These are phyloP conservation scores for Stenodema calcarata DNA, from an alignment of 2,888 invertebrate genomes.

Conservation along the genomic window DNA sequence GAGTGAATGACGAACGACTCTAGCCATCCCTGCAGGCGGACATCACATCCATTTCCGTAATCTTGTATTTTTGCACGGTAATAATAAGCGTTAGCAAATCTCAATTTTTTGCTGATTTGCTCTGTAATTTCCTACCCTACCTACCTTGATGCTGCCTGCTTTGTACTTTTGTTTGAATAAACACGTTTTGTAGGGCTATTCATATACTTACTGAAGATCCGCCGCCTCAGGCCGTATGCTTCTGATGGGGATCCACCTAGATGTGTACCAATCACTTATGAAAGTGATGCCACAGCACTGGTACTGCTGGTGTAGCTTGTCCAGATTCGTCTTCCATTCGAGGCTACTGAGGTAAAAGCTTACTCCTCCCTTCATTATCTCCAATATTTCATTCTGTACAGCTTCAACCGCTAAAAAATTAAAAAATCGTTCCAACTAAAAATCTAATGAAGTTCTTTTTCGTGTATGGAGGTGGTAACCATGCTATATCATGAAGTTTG, in stretches of 20 bases:
- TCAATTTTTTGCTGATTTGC: no score
- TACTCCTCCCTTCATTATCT: slow-evolving; percentile 17
- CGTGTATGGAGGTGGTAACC: no score
- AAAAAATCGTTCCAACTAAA: neutral
- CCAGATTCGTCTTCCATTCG: slow-evolving; percentile 27
- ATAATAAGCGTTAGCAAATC: no score
- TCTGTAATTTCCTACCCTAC: no score
- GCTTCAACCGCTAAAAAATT: neutral
- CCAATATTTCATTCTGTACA: neutral
- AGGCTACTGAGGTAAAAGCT: slow-evolving; percentile 9
- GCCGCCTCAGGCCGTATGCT: neutral
- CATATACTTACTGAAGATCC: neutral
- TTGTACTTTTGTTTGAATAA: no score
- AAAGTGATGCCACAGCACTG: slow-evolving; percentile 41
- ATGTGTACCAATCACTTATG: slow-evolving; percentile 38
- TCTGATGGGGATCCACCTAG: slow-evolving; percentile 38
- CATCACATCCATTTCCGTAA: no score
- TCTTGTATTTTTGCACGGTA: no score
- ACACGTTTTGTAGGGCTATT: neutral
- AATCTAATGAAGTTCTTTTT: no score
- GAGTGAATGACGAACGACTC: no score
- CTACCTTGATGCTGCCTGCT: no score
- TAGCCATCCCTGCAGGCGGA: no score
- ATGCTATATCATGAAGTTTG: no score
- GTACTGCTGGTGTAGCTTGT: slow-evolving; percentile 33